Evolutionary conservation across 2,113 vertebrate genomes (phyloP), one percentile per base, ranked within the genome.

Genomic region (Tragulus kanchil): DNA sequence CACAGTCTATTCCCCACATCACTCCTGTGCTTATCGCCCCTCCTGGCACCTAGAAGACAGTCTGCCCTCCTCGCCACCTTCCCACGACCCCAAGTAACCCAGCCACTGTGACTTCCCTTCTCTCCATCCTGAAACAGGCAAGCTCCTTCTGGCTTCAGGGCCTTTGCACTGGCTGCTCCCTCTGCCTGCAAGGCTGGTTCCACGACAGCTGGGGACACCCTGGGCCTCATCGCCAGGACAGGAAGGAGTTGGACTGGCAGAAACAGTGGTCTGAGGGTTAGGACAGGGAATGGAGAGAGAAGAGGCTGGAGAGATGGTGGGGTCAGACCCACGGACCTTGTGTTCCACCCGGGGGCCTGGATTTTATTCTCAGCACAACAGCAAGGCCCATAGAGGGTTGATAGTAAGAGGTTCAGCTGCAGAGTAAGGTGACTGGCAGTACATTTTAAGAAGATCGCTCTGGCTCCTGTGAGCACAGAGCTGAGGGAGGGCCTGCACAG

Each of bases 401-500:
- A 45, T 19, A 45, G 69, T 73, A 21, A 73, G 69, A 42, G 69
- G 90, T 95, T 58, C 79, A 65, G 93, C 26, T 67, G 1, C 3
- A 94, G 64, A 94, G 59, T 15, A 25, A 78, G 56, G 86, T 93
- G 93, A 97, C 96, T 91, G 91, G 85, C 94, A 93, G 94, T 94
- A 93, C 94, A 75, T 89, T 56, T 86, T 97, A 96, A 95, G 97
- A 84, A 91, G 92, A 79, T 95, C 26, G 69, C 28, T 71, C 65
- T 67, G 85, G 93, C 90, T 85, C 77, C 81, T 52, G 50, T 28
- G 78, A 83, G 23, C 48, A 56, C 8, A 28, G 58, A 64, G 61
- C 31, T 87, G 67, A 69, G 14, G 58, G n/a, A 78, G 28, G 65
- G 31, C 28, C 12, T n/a, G 52, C 42, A 21, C 6, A 45, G 52